A percentile compares a stretch with the other conserved stretches of the same genome.
These are phyloP conservation scores for Aphaenogaster ashmeadi DNA, from an alignment of 1,140 invertebrate species.

Conservation along the genomic window DNA sequence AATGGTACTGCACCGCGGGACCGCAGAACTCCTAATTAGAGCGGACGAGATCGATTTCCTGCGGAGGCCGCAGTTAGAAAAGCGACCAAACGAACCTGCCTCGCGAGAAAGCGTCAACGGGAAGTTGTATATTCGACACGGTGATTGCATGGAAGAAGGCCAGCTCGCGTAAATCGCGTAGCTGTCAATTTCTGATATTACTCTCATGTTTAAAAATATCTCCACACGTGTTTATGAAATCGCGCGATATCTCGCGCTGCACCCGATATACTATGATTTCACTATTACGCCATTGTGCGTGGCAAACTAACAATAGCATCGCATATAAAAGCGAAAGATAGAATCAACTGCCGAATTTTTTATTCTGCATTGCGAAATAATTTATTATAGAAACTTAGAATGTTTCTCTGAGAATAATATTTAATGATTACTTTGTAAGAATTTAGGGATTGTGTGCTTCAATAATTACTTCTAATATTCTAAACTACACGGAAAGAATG, in stretches of 20 bases:
- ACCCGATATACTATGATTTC: not conserved
- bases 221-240: not conserved
- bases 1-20: constrained; percentile 39
- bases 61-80: constrained; percentile 56
- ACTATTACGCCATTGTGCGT: not conserved
- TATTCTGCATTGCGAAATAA: not conserved
- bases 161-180: not conserved
- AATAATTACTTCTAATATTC: not conserved
- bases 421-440: not conserved
- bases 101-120: constrained; percentile 27
- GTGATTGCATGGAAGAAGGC: constrained; percentile 35
- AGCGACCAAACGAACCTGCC: constrained; percentile 34
- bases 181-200: constrained; percentile 38
- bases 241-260: not conserved
- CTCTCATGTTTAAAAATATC: not conserved
- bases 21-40: constrained; percentile 70
- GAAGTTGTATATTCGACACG: constrained; percentile 37
- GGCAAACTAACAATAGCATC: not conserved
- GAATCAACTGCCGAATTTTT: not conserved
- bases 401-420: not conserved
- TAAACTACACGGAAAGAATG: too few species aligned
- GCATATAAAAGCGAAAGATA: not conserved
- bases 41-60: constrained; percentile 65
- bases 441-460: not conserved
- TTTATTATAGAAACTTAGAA: not conserved